Evolutionary conservation across 2,113 vertebrate genomes (phyloP), one percentile per base, ranked within the genome.

Genomic region (Phalacrocorax brasilianus): DNA sequence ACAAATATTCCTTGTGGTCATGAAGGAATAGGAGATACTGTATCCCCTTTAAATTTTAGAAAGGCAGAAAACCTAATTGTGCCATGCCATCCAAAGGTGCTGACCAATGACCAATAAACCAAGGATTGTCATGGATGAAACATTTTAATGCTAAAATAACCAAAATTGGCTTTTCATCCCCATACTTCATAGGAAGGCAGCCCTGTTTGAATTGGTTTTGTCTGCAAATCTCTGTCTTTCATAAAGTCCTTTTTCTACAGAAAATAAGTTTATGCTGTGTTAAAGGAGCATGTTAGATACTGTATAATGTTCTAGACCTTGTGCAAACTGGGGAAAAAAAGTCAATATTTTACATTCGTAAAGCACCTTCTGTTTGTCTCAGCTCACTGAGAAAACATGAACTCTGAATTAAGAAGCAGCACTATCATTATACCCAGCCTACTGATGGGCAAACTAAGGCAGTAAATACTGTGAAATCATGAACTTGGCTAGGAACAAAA

Each of bases 1-100:
- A 50, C n/a, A 95, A 94, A 70, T 63, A 78, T 59, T 92, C 42
- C 40, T 91, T 80, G 56, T 85, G 86, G 94, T 92, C 94, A 62
- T 91, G 94, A 76, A 58, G 55, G 92, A 89, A 74, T 20, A 49
- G 26, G 63, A 52, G 61, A 78, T 68, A 87, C 87, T 75, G 16
- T 78, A 68, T 95, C 91, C 27, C 28, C n/a, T 45, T 80, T 74
- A 91, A 45, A 85, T 55, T 77, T 91, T 91, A 91, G 73, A 90
- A 91, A 81, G 53, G 44, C 44, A 70, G 78, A 59, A 75, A 86
- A 35, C 30, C 77, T 77, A 70, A 26, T 78, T 63, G 30, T 74
- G 55, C n/a, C 26, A 2, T 78, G 35, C 7, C 20, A 65, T 85
- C 19, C 42, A 66, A 27, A 86, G 62, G 12, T 88, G 82, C 72